phyloP scores from a whole-genome alignment of 2,888 invertebrate species.

The Tetheella fluctuosa region DNA sequence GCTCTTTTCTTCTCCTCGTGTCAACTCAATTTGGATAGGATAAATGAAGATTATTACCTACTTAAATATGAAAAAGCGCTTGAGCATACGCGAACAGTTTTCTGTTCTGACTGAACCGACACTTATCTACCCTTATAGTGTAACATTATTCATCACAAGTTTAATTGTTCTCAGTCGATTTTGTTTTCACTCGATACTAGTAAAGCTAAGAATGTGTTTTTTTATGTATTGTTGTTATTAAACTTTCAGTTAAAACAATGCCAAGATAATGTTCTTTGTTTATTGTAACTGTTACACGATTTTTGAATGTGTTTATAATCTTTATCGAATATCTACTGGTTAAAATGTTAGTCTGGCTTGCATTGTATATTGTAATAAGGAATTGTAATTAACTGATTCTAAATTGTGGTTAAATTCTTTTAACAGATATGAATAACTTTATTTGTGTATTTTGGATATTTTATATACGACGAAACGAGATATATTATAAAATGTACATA shows the following conservation, averaged over 20 bases:
- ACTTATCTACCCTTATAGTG: slow-evolving; percentile 9
- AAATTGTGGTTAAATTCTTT: slow-evolving; percentile 3
- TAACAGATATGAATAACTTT: slow-evolving; percentile 9
- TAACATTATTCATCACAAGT: neutral
- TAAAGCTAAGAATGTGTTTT: neutral
- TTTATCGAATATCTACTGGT: neutral
- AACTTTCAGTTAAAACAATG: neutral
- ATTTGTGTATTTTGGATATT: slow-evolving; percentile 12
- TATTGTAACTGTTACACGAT: neutral
- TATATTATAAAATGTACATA: slow-evolving; percentile 24
- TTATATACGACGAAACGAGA: slow-evolving; percentile 14
- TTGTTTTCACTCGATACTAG: neutral
- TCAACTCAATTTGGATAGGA: too few species aligned
- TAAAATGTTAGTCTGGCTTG: neutral
- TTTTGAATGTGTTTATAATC: neutral
- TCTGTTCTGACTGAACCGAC: too few species aligned
- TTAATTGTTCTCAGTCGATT: neutral
- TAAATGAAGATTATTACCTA: too few species aligned
- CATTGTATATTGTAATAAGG: slow-evolving; percentile 8
- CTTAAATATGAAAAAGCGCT: too few species aligned
- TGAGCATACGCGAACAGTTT: too few species aligned
- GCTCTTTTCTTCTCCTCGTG: too few species aligned
- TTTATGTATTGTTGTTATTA: neutral
- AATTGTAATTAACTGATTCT: slow-evolving; percentile 6
- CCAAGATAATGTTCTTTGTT: neutral